Conservation (phyloP, 2,113 vertebrate species). For the Glaucidium brasilianum region DNA sequence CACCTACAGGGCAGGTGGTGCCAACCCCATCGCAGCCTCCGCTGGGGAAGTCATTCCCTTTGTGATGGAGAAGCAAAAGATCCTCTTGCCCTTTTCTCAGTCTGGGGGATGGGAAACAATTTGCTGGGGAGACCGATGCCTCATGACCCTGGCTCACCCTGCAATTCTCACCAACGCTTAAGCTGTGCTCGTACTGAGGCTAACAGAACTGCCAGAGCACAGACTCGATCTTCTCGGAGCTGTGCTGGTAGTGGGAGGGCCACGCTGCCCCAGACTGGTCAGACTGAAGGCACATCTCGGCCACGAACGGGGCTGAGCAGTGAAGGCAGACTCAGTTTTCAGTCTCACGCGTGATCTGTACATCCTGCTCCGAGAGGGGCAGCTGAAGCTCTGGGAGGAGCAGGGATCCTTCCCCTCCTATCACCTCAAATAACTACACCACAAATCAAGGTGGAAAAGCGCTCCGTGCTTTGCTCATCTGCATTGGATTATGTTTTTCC, state of each 20-base stretch:
- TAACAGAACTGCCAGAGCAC: not conserved
- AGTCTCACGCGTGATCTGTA: not conserved
- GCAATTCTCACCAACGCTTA: not conserved
- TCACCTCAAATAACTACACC: accelerated
- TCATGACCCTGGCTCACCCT: not conserved
- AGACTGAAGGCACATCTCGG: not conserved
- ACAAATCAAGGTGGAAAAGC: constrained; percentile 16
- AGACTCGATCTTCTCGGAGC: not conserved
- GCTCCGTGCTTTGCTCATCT: constrained; percentile 53
- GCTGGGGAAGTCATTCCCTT: accelerated
- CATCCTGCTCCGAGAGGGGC: not conserved
- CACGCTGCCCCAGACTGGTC: not conserved
- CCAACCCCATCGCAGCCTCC: accelerated
- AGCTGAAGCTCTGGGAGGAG: not conserved
- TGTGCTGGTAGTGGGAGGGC: not conserved
- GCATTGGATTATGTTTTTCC: not conserved
- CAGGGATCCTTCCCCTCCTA: not conserved
- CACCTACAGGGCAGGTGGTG: accelerated
- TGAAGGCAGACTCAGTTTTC: not conserved
- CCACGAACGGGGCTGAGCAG: not conserved
- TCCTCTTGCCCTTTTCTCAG: not conserved
- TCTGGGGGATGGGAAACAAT: not conserved
- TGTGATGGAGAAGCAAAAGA: not conserved
- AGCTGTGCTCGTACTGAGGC: accelerated
- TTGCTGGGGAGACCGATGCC: not conserved